phyloP scores from a whole-genome alignment of 2,797 vertebrate genomes.

The Diglossa cyanea region DNA sequence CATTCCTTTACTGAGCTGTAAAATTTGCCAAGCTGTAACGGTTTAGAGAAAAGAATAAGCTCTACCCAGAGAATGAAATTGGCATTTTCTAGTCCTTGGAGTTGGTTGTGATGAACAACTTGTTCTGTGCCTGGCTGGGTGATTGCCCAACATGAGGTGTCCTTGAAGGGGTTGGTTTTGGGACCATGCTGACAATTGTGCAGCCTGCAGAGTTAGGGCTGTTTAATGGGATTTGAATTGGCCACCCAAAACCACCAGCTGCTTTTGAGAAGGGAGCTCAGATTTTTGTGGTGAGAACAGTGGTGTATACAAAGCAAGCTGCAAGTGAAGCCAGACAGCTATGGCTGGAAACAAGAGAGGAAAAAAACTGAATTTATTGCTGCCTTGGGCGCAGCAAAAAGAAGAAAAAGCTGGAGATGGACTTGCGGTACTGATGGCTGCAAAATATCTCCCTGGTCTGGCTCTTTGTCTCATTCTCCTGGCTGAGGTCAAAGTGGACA shows the following conservation, averaged over 20 bases:
- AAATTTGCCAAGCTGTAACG: neutral
- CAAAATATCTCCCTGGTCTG: neutral
- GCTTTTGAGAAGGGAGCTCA: neutral
- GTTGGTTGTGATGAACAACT: neutral
- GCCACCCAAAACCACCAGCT: constrained; percentile 30
- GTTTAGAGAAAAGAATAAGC: neutral
- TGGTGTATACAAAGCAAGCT: constrained; percentile 12
- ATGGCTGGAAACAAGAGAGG: neutral
- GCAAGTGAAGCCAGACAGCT: constrained; percentile 6
- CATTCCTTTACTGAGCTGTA: neutral
- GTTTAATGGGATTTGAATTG: neutral
- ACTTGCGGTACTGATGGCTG: neutral
- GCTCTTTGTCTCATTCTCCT: neutral
- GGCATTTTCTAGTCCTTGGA: constrained; percentile 7
- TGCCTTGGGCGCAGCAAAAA: neutral
- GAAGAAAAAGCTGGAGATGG: neutral
- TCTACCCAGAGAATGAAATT: neutral
- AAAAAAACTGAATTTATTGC: neutral
- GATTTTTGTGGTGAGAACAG: constrained; percentile 1
- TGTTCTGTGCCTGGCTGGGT: neutral
- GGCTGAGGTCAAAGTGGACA: neutral
- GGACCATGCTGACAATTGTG: neutral
- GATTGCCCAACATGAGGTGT: neutral
- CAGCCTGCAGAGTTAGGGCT: neutral
- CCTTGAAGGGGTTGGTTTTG: neutral